phyloP scores from a whole-genome alignment of 1,140 invertebrate species.

The Zophobas morio region DNA sequence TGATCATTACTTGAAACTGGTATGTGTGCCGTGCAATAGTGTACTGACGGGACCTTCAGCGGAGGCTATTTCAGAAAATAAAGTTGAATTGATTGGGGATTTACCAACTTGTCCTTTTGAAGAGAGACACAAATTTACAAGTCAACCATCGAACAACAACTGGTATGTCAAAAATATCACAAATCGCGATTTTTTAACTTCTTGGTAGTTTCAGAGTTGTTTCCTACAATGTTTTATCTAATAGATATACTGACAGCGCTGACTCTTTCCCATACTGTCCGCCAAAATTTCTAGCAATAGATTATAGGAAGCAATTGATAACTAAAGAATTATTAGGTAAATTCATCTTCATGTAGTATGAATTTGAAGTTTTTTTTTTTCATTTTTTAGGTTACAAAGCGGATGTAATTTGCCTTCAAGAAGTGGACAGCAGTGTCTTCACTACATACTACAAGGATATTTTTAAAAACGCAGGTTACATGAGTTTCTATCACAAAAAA shows the following conservation, averaged over 20 bases:
- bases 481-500: slow-evolving; percentile 79
- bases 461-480: slow-evolving; percentile 56
- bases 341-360: no score
- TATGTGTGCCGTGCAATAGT: slow-evolving; percentile 73
- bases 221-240: slow-evolving; percentile 91
- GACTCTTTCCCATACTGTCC: slow-evolving; percentile 88
- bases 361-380: not conserved
- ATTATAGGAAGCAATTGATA: slow-evolving; percentile 89
- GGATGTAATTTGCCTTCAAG: slow-evolving; percentile 93
- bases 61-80: slow-evolving; percentile 71
- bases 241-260: slow-evolving; percentile 87
- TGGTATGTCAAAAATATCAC: slow-evolving; percentile 66
- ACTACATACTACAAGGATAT: slow-evolving; percentile 69
- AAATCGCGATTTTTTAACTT: slow-evolving; percentile 61
- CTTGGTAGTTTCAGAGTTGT: slow-evolving; percentile 84
- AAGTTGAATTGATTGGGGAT: slow-evolving; percentile 77
- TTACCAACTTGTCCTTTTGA: slow-evolving; percentile 81
- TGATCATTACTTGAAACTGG: slow-evolving; percentile 76
- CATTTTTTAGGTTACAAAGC: slow-evolving; percentile 82
- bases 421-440: slow-evolving; percentile 88
- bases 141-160: slow-evolving; percentile 68
- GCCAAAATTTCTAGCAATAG: slow-evolving; percentile 81
- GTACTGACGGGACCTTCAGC: slow-evolving; percentile 71
- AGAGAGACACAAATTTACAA: slow-evolving; percentile 80
- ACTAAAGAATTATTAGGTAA: slow-evolving; percentile 87